phyloP scores from a whole-genome alignment of 2,888 invertebrate species.

The Neoaliturus tenellus region DNA sequence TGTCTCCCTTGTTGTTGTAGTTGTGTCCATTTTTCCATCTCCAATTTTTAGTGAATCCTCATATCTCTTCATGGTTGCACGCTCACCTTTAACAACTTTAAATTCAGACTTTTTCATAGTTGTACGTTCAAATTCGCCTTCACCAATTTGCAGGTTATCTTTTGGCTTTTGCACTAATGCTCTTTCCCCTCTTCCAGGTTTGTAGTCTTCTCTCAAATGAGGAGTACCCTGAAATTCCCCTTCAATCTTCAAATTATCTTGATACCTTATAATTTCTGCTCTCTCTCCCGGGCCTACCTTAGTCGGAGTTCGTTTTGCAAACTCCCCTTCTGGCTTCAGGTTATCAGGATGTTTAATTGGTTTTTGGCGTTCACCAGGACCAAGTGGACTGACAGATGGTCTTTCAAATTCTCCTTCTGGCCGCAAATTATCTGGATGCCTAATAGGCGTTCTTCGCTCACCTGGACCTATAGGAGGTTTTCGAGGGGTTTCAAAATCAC shows the following conservation, averaged over 20 bases:
- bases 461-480: slow-evolving; percentile 70
- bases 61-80: slow-evolving; percentile 73
- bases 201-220: slow-evolving; percentile 71
- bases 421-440: slow-evolving; percentile 70
- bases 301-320: slow-evolving; percentile 68
- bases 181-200: slow-evolving; percentile 73
- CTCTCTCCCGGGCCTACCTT: slow-evolving; percentile 66
- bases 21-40: slow-evolving; percentile 75
- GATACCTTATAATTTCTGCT: slow-evolving; percentile 69
- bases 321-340: slow-evolving; percentile 75
- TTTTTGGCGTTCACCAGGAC: slow-evolving; percentile 71
- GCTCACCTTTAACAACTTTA: slow-evolving; percentile 73
- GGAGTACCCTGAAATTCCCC: slow-evolving; percentile 74
- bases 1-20: slow-evolving; percentile 75
- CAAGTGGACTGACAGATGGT: slow-evolving; percentile 64
- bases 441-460: slow-evolving; percentile 69
- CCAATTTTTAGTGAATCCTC: slow-evolving; percentile 75
- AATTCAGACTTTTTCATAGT: slow-evolving; percentile 72
- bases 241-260: slow-evolving; percentile 76
- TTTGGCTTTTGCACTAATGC: slow-evolving; percentile 73
- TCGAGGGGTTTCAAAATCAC: slow-evolving; percentile 72
- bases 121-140: slow-evolving; percentile 72
- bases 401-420: slow-evolving; percentile 72
- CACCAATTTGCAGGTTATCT: slow-evolving; percentile 66
- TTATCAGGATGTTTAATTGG: slow-evolving; percentile 73